These are phyloP conservation scores for Hydractinia echinata DNA, from an alignment of 30 jellyfish, hydroid and myxozoan species.

Conservation along the genomic window DNA sequence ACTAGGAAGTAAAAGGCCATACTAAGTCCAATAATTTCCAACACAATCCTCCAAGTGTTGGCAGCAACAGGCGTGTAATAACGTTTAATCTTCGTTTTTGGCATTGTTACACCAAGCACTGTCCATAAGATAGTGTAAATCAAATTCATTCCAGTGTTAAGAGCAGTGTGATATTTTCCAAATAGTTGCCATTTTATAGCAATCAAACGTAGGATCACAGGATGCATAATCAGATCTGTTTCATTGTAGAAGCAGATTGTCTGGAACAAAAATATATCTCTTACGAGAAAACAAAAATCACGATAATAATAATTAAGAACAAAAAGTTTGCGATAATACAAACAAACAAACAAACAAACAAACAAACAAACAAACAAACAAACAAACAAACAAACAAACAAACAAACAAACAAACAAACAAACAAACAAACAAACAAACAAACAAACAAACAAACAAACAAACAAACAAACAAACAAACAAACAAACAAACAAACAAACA, in stretches of 20 bases:
- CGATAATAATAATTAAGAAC: neutral
- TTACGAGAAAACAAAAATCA: neutral
- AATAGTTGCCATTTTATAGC: constrained; percentile 72
- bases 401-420: too few species aligned
- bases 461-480: too few species aligned
- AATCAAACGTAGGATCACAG: constrained; percentile 65
- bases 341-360: too few species aligned
- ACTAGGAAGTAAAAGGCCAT: constrained; percentile 59
- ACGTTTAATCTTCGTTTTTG: constrained; percentile 14
- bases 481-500: too few species aligned
- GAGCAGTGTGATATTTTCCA: constrained; percentile 53
- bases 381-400: too few species aligned
- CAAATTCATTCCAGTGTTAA: constrained; percentile 37
- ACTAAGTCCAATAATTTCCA: constrained; percentile 49
- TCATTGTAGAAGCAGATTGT: constrained; percentile 67
- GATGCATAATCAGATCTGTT: constrained; percentile 63
- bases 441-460: neutral
- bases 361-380: too few species aligned
- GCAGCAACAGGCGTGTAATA: constrained; percentile 62
- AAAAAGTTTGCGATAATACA: neutral
- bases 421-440: too few species aligned
- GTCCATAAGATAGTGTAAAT: constrained; percentile 77
- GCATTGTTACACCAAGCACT: constrained; percentile 58
- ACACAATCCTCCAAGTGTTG: constrained; percentile 51
- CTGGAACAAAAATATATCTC: constrained; percentile 17